Percentiles rank a stretch among this genome's conserved stretches.
Evolutionary conservation across 2,797 vertebrate genomes (phyloP).

Genomic region (Enteromius treurensis): DNA sequence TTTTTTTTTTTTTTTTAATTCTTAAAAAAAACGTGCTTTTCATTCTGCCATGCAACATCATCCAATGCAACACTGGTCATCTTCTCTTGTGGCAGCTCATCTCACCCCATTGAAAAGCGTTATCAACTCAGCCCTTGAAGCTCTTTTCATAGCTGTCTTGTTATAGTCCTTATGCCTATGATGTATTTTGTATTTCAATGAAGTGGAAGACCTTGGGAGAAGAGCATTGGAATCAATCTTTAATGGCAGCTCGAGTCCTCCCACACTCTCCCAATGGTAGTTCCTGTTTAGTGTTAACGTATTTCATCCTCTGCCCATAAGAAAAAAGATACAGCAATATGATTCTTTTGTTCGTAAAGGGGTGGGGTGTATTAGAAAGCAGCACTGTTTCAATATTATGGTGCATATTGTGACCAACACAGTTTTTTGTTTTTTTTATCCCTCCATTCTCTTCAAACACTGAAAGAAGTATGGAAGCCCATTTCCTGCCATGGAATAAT

Average conservation of each 20-base stretch:
- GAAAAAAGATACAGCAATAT: constrained; percentile 83
- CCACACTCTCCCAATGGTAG: constrained; percentile 72
- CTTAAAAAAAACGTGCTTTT: constrained; percentile 48
- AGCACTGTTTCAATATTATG: constrained; percentile 76
- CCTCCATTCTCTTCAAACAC: constrained; percentile 75
- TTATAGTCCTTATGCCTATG: constrained; percentile 55
- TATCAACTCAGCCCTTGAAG: constrained; percentile 74
- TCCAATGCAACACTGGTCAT: constrained; percentile 70
- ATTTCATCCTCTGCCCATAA: constrained; percentile 51
- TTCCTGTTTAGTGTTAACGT: constrained; percentile 67
- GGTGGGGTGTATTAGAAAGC: constrained; percentile 70
- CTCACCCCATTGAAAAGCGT: constrained; percentile 73
- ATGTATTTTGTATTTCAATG: constrained; percentile 53
- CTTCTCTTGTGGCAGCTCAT: constrained; percentile 86
- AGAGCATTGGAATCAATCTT: constrained; percentile 74
- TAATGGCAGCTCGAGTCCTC: constrained; percentile 80
- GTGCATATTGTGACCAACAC: constrained; percentile 84
- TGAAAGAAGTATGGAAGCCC: constrained; percentile 59
- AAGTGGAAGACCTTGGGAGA: constrained; percentile 71
- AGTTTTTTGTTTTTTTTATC: constrained; percentile 54
- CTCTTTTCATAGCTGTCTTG: constrained; percentile 57
- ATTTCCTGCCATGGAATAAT: background rate
- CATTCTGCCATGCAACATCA: constrained; percentile 58
- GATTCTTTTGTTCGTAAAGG: constrained; percentile 66
- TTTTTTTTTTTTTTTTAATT: background rate